Conservation (phyloP, 2,113 vertebrate species). For the Chunga burmeisteri region DNA sequence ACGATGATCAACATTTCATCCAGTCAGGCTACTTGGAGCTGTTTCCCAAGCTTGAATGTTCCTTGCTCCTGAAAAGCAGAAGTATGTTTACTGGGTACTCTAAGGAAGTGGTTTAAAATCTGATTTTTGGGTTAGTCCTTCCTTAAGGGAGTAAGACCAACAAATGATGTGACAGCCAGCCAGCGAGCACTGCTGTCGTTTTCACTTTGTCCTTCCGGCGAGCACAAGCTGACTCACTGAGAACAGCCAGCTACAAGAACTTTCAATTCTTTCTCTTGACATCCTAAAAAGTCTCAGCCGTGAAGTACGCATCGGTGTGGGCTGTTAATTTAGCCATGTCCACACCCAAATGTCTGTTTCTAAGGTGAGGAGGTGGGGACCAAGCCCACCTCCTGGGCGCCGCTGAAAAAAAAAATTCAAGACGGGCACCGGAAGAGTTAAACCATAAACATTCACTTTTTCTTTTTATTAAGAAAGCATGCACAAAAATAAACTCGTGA, state of each 20-base stretch:
- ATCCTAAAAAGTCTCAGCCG: neutral
- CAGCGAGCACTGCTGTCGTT: neutral
- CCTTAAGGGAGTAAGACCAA: neutral
- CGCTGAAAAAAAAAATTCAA: neutral
- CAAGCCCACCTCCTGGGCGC: neutral
- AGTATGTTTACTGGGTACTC: neutral
- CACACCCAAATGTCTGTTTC: neutral
- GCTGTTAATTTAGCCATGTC: neutral
- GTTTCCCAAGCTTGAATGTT: neutral
- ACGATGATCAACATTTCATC: neutral
- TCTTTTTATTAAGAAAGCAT: constrained; percentile 86
- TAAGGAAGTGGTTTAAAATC: neutral
- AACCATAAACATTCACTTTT: constrained; percentile 75
- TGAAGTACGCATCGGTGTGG: neutral
- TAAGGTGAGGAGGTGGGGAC: neutral
- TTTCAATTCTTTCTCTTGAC: neutral
- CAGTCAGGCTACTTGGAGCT: neutral
- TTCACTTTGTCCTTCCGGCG: neutral
- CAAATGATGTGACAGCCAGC: neutral
- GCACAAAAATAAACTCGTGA: constrained; percentile 81
- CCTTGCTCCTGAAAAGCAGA: neutral
- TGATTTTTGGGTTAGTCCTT: neutral
- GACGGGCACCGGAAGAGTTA: constrained; percentile 50
- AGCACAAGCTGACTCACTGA: fast-evolving
- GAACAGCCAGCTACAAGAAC: neutral